Percentiles rank a stretch among this genome's conserved stretches.
These are phyloP conservation scores for Nebria salina DNA, from an alignment of 2,888 invertebrate genomes.

Conservation along the genomic window DNA sequence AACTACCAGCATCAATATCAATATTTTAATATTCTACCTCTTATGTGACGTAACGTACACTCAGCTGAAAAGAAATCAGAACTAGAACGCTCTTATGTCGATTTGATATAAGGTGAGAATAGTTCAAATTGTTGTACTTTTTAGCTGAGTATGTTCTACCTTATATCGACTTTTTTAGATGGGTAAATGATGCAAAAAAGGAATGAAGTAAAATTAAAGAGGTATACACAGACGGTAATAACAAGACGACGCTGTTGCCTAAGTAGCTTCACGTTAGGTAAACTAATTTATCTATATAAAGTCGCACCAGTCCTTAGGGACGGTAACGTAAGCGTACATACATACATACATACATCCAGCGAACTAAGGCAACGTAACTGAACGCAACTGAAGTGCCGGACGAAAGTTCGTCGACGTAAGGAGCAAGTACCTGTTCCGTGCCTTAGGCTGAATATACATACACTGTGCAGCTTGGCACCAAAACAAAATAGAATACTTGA, in stretches of 20 bases:
- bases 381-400: background rate
- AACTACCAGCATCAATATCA: background rate
- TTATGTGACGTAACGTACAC: background rate
- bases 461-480: background rate
- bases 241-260: slow-evolving; percentile 8
- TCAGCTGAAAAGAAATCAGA: background rate
- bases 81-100: background rate
- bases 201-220: slow-evolving; percentile 23
- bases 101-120: background rate
- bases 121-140: background rate
- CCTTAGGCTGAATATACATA: background rate
- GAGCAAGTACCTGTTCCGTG: background rate
- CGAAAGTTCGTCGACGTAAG: background rate
- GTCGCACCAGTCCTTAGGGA: slow-evolving; percentile 17
- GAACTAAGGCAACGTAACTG: background rate
- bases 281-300: slow-evolving; percentile 44
- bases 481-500: background rate
- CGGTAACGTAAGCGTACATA: background rate
- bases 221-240: slow-evolving; percentile 13
- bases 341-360: background rate
- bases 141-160: background rate
- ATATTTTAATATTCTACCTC: background rate
- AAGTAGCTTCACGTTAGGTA: slow-evolving; percentile 29
- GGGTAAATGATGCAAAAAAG: background rate
- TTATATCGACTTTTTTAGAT: background rate